Conservation (phyloP, 2,888 invertebrate species). For the Parnassius smintheus region DNA sequence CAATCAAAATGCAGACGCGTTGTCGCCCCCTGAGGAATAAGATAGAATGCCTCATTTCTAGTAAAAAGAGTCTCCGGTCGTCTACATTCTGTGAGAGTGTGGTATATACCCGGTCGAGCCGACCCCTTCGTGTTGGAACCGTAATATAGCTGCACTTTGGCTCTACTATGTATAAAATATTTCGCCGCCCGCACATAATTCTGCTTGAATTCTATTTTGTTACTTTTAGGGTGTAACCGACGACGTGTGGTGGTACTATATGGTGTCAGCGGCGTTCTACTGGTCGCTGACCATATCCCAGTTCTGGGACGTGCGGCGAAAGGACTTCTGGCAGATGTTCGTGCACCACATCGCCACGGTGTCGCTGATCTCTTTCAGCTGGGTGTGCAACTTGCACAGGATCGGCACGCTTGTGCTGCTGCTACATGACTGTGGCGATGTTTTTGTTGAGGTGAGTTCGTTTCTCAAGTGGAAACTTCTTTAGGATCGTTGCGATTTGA, state of each 20-base stretch:
- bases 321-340: conserved; percentile 99
- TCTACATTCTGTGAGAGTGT: too few species aligned
- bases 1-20: too few species aligned
- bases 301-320: conserved; percentile 93
- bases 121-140: too few species aligned
- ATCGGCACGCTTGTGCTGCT: conserved; percentile 94
- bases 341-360: conserved; percentile 98
- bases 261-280: conserved; percentile 96
- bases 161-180: too few species aligned
- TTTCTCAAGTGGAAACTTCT: too few species aligned
- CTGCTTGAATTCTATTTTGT: conserved; percentile 8
- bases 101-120: too few species aligned
- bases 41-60: too few species aligned
- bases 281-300: conserved; percentile 95
- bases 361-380: conserved; percentile 93
- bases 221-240: conserved; percentile 85
- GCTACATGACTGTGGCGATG: conserved; percentile 94
- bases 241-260: conserved; percentile 98
- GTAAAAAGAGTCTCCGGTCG: too few species aligned
- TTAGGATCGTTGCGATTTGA: too few species aligned
- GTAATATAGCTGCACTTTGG: too few species aligned
- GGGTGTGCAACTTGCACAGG: conserved; percentile 95
- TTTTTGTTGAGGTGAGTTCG: conserved; percentile 88
- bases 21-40: too few species aligned
- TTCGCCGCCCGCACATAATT: too few species aligned